These are phyloP conservation scores for Tychaedon coryphoeus DNA, from an alignment of 2,113 vertebrate species.

Conservation along the genomic window DNA sequence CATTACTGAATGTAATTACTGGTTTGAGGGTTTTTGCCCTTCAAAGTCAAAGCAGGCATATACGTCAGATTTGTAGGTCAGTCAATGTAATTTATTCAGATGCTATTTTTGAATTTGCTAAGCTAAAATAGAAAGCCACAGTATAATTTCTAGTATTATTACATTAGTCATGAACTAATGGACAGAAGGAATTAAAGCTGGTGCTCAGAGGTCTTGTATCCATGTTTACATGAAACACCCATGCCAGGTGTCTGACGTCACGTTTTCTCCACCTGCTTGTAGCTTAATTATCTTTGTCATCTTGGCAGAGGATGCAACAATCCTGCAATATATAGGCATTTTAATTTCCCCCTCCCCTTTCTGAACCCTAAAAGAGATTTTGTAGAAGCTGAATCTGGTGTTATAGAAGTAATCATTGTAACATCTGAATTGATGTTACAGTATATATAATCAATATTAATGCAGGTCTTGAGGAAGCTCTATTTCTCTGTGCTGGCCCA, in stretches of 20 bases:
- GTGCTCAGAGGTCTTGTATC: not conserved
- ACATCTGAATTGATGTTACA: not conserved
- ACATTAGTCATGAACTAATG: not conserved
- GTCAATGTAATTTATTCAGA: not conserved
- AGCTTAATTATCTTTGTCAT: not conserved
- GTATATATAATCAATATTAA: not conserved
- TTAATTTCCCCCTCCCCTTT: not conserved
- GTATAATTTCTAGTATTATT: not conserved
- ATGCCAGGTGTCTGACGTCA: not conserved
- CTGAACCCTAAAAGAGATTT: not conserved
- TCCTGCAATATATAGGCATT: not conserved
- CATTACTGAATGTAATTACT: not conserved
- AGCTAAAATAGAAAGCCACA: not conserved
- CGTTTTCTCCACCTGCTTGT: not conserved
- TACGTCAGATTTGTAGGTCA: constrained; percentile 20
- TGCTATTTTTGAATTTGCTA: not conserved
- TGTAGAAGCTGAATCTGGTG: not conserved
- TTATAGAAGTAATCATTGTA: not conserved
- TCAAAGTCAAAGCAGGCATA: not conserved
- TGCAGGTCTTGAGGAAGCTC: not conserved
- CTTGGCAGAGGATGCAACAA: not conserved
- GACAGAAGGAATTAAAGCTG: not conserved
- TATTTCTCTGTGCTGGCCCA: not conserved
- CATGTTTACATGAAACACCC: not conserved
- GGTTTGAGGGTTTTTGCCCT: not conserved